Conservation (phyloP, 1,140 invertebrate genomes). For the Drosophila repleta region DNA sequence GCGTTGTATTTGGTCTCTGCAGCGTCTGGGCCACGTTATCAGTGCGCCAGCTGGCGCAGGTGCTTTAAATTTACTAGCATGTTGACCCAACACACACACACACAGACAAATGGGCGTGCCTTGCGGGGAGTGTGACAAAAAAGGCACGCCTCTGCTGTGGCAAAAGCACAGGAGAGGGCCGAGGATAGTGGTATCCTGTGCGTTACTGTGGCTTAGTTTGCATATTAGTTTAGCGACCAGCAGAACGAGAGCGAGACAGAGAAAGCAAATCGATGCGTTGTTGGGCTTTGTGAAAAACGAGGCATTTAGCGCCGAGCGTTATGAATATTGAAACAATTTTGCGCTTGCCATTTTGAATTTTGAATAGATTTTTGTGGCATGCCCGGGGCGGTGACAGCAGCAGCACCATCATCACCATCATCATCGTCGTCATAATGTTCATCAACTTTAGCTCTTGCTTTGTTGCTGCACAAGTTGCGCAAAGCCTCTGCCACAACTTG, state of each 20-base stretch:
- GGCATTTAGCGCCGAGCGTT: constrained; percentile 77
- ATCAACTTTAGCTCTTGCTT: constrained; percentile 10
- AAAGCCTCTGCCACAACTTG: constrained; percentile 20
- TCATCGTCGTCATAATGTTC: too few species aligned
- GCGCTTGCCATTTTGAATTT: constrained; percentile 79
- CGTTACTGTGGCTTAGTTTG: constrained; percentile 28
- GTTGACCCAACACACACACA: constrained; percentile 49
- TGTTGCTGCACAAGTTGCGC: constrained; percentile 19
- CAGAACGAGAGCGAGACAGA: not conserved
- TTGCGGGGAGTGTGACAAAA: constrained; percentile 42
- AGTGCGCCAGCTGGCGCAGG: constrained; percentile 58
- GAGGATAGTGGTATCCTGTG: not conserved
- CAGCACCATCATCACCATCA: not conserved
- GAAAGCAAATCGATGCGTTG: constrained; percentile 29
- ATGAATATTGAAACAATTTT: constrained; percentile 83
- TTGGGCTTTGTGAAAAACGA: constrained; percentile 53
- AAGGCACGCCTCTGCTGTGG: constrained; percentile 11
- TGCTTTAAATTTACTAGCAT: constrained; percentile 76
- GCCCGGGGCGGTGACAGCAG: not conserved
- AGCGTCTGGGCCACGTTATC: constrained; percentile 50
- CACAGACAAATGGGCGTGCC: constrained; percentile 1
- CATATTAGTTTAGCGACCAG: constrained; percentile 39
- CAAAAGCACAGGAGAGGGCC: not conserved
- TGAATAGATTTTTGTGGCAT: constrained; percentile 64
- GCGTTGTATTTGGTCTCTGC: constrained; percentile 44